Evolutionary conservation across 2,888 invertebrate genomes (phyloP).

Genomic region (Kryphioiulus occultus): DNA sequence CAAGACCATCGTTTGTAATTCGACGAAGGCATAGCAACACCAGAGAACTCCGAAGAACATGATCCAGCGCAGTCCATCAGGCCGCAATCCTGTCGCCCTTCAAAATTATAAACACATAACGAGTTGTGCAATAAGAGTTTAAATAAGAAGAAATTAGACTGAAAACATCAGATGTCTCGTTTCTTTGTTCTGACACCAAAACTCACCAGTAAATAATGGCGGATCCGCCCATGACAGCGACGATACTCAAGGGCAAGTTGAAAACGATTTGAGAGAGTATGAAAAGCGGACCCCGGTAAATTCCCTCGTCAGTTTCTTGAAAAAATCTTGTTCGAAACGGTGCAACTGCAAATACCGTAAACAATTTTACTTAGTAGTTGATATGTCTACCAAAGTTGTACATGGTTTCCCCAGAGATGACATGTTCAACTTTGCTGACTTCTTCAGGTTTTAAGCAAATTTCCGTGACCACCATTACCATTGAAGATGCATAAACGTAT

Average conservation of each 20-base stretch:
- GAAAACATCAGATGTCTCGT: too few species aligned
- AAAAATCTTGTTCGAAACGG: conserved; percentile 89
- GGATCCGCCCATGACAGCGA: conserved; percentile 74
- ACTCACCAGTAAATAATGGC: conserved; percentile 62
- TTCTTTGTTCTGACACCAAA: neutral
- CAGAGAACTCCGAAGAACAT: conserved; percentile 77
- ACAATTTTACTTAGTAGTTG: too few species aligned
- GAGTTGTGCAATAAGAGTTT: too few species aligned
- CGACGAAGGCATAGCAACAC: conserved; percentile 84
- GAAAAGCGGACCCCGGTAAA: conserved; percentile 86
- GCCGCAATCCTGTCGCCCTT: conserved; percentile 56
- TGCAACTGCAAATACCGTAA: conserved; percentile 61
- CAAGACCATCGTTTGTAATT: conserved; percentile 83
- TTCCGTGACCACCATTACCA: too few species aligned
- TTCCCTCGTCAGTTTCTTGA: conserved; percentile 87
- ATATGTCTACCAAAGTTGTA: too few species aligned
- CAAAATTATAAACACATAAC: neutral
- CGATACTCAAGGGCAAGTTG: conserved; percentile 81
- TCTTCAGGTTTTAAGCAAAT: too few species aligned
- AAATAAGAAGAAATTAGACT: too few species aligned
- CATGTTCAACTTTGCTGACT: too few species aligned
- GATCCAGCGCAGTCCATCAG: conserved; percentile 65
- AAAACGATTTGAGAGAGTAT: conserved; percentile 81
- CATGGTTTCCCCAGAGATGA: too few species aligned
- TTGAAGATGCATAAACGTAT: too few species aligned